Percentiles rank a stretch among this genome's conserved stretches.
phyloP scores from a whole-genome alignment of 2,797 vertebrate genomes.

The Pempheris klunzingeri region DNA sequence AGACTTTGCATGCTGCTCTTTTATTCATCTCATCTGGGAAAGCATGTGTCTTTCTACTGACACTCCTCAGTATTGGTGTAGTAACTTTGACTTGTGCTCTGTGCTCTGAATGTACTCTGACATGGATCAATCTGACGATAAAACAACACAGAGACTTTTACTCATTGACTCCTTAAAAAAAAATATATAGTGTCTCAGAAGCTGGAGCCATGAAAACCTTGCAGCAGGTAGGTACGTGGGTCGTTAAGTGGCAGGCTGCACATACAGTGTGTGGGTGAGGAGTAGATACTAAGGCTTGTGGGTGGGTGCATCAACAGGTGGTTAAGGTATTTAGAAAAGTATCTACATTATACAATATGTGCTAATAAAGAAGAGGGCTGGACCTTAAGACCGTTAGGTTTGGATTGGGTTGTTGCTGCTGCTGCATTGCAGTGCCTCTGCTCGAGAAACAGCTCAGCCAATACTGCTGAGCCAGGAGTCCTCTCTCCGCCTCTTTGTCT shows the following conservation, averaged over 20 bases:
- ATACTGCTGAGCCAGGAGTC: conserved; percentile 47
- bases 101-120: background rate
- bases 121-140: background rate
- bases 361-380: background rate
- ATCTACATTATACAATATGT: background rate
- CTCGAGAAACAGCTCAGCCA: conserved; percentile 46
- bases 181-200: background rate
- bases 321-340: background rate
- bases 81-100: background rate
- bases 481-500: background rate
- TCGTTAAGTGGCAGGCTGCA: background rate
- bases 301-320: background rate
- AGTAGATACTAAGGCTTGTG: background rate
- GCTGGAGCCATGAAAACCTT: background rate
- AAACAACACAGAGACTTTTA: background rate
- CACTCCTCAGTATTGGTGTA: background rate
- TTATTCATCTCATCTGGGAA: background rate
- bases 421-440: conserved; percentile 63
- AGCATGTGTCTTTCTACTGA: background rate
- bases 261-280: background rate
- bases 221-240: background rate
- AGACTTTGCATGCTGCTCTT: background rate
- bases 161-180: background rate
- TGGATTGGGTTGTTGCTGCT: conserved; percentile 22
- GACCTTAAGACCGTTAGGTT: background rate